Evolutionary conservation across 2,888 invertebrate genomes (phyloP), one percentile per base, ranked within the genome.

Genomic region (Petrophora chlorosata): DNA sequence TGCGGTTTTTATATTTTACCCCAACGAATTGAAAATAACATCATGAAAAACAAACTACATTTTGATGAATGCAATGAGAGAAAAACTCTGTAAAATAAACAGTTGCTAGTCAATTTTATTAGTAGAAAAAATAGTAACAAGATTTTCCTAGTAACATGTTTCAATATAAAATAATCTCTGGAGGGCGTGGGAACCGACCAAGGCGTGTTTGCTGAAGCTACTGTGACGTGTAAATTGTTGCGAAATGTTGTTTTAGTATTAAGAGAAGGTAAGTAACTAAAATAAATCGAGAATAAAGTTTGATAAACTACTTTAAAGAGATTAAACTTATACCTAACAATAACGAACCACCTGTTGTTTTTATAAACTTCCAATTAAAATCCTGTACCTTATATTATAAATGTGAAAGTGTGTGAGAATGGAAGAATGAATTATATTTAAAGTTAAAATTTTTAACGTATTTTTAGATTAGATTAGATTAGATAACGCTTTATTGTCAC

Each of bases 21-120:
- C 8, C 14, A 10, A 7, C 16, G 23, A 29, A 34, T 39, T 16
- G 28, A 43, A 39, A 35, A 41, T 39, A 39, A 26, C 28, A 10
- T 33, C 35, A 22, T 23, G 12, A 15, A 47, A 40, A 35, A 38
- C 17, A 28, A 28, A 28, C 15, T 30, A 15, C 1, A n/a, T n/a
- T 12, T 23, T 25, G 25, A 42, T 42, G 23, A 22, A 44, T 25
- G 33, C 26, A 39, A 12, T 19, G 10, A 33, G 16, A 43, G 33
- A 30, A 44, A 42, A 35, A 40, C 40, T 38, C 33, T 23, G 30
- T 45, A 50, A 50, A 45, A 40, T 40, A 51, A 45, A 45, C 41
- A 33, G 26, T 36, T 32, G 14, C 19, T 15, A 3, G 29, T 44
- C 30, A 41, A 13, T n/a, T 45, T 45, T 51, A 44, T 50, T 44